Conservation (phyloP, 1,140 invertebrate species). For the Rhagoletis zephyria region DNA sequence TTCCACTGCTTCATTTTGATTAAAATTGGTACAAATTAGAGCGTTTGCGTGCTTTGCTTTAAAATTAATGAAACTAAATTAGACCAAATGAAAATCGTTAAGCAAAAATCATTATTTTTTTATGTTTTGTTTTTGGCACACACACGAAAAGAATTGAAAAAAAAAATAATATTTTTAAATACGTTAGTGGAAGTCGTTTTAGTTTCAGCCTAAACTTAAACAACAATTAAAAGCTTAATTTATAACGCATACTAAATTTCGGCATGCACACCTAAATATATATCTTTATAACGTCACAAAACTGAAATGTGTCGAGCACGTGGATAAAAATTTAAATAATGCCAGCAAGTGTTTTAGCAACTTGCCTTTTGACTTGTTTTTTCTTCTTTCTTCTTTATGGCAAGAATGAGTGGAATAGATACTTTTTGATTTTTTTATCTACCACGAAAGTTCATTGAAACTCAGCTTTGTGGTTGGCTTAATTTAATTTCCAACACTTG, state of each 20-base stretch:
- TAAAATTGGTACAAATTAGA: slow-evolving; percentile 15
- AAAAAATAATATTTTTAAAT: background rate
- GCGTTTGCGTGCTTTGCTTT: background rate
- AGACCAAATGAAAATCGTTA: background rate
- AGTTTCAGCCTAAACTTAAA: slow-evolving; percentile 5
- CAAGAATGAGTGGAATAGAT: background rate
- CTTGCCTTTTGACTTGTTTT: background rate
- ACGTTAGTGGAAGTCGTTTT: background rate
- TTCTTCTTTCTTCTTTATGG: background rate
- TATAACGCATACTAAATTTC: slow-evolving; percentile 6
- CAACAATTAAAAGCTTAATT: background rate
- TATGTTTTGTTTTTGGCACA: background rate
- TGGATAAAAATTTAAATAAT: slow-evolving; percentile 18
- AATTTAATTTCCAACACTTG: background rate
- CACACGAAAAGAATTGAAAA: too few species aligned
- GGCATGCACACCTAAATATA: background rate
- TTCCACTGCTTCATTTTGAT: background rate
- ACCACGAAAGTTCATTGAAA: background rate
- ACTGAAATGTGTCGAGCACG: slow-evolving; percentile 26
- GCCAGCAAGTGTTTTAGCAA: background rate
- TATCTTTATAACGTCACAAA: background rate
- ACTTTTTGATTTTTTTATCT: background rate
- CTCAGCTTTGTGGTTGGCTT: slow-evolving; percentile 1
- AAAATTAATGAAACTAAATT: background rate
- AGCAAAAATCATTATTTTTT: background rate